A percentile compares a stretch with the other conserved stretches of the same genome.
phyloP scores from a whole-genome alignment of 2,797 vertebrate species.

The Adelosebastes latens region DNA sequence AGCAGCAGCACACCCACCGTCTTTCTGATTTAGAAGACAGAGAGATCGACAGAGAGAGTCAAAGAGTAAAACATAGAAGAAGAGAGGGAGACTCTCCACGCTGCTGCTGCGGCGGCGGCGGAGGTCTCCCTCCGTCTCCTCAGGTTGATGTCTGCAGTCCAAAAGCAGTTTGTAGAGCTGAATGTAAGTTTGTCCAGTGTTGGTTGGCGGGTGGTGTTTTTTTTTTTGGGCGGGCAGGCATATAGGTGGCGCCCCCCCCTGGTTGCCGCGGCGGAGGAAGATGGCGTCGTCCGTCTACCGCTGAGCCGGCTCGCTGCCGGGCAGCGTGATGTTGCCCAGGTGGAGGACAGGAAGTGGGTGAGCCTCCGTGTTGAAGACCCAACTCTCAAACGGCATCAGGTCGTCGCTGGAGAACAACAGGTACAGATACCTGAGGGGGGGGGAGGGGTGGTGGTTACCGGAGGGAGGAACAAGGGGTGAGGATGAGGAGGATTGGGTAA shows the following conservation, averaged over 20 bases:
- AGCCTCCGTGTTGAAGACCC: slow-evolving; percentile 99
- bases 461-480: background rate
- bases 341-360: slow-evolving; percentile 96
- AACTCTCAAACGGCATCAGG: slow-evolving; percentile 94
- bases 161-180: slow-evolving; percentile 44
- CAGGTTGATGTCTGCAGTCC: slow-evolving; percentile 51
- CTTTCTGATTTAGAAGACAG: slow-evolving; percentile 37
- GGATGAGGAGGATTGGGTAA: background rate
- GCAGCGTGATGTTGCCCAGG: slow-evolving; percentile 94
- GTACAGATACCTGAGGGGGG: slow-evolving; percentile 91
- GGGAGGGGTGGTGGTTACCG: too few relatives aligned
- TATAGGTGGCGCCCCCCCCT: slow-evolving; percentile 35
- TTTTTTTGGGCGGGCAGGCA: slow-evolving; percentile 5
- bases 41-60: slow-evolving; percentile 31
- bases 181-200: slow-evolving; percentile 63
- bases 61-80: slow-evolving; percentile 45
- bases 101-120: slow-evolving; percentile 21
- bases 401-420: slow-evolving; percentile 97
- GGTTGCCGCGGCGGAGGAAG: slow-evolving; percentile 29
- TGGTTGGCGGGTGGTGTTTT: slow-evolving; percentile 17
- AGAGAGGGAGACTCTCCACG: slow-evolving; percentile 32
- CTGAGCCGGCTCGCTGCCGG: slow-evolving; percentile 89
- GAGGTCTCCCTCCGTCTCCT: slow-evolving; percentile 24
- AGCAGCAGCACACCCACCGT: slow-evolving; percentile 53
- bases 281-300: slow-evolving; percentile 78